phyloP scores from a whole-genome alignment of 2,113 vertebrate genomes.

The Pitta sordida region DNA sequence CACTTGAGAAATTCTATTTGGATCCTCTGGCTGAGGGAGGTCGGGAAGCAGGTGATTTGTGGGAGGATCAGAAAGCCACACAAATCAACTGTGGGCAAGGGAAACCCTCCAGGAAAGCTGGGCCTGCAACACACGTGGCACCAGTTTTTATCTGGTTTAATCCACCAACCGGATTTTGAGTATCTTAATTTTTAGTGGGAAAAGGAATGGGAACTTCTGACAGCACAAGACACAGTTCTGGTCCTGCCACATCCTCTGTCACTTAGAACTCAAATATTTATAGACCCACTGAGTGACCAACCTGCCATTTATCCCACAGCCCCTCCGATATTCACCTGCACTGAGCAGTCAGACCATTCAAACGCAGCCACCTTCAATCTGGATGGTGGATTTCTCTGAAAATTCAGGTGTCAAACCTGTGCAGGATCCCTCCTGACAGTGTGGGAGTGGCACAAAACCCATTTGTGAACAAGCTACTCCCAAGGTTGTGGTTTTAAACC shows the following conservation, averaged over 20 bases:
- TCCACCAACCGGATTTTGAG: too few relatives aligned
- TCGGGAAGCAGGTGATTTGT: too few relatives aligned
- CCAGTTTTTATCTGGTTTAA: too few relatives aligned
- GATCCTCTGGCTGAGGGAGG: too few relatives aligned
- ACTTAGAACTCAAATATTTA: accelerated
- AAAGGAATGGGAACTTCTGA: neutral
- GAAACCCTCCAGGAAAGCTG: too few relatives aligned
- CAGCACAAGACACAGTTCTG: neutral
- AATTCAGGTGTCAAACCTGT: neutral
- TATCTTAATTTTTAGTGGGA: too few relatives aligned
- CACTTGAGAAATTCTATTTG: too few relatives aligned
- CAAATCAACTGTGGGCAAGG: too few relatives aligned
- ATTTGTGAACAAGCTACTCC: neutral
- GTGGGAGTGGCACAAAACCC: neutral
- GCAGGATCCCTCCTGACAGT: neutral
- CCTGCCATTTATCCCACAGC: accelerated
- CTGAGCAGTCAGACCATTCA: neutral
- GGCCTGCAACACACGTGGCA: too few relatives aligned
- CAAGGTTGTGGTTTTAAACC: neutral
- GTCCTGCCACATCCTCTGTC: neutral
- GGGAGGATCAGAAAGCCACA: too few relatives aligned
- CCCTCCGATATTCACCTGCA: neutral
- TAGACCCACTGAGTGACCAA: neutral
- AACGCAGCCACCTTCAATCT: neutral
- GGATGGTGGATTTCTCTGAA: neutral